Conservation (phyloP, 1,140 invertebrate genomes). For the Pseudomyrmex dendroicus region DNA sequence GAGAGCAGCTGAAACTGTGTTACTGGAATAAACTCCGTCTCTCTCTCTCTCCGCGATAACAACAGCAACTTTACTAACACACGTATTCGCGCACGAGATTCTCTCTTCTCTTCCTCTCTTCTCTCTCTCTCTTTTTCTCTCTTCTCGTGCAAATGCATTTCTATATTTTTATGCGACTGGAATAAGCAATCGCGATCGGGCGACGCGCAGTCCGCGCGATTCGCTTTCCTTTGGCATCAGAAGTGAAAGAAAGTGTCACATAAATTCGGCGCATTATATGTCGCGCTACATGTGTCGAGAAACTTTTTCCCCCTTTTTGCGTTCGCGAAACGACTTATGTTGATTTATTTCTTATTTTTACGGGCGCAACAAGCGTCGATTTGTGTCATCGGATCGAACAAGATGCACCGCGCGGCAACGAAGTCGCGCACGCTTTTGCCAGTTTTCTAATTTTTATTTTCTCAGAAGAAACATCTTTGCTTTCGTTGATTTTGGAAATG, state of each 20-base stretch:
- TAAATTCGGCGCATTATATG: constrained; percentile 74
- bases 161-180: constrained; percentile 16
- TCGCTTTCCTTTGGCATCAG: constrained; percentile 76
- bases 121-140: too few relatives aligned
- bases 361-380: constrained; percentile 66
- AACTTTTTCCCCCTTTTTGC: constrained; percentile 44
- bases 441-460: neutral
- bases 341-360: constrained; percentile 26
- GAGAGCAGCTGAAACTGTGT: constrained; percentile 78
- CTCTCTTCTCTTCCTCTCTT: too few relatives aligned
- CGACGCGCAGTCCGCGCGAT: constrained; percentile 20
- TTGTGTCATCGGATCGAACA: neutral
- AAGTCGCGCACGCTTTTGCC: neutral
- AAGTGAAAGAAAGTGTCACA: constrained; percentile 76
- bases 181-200: neutral
- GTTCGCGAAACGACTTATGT: constrained; percentile 5
- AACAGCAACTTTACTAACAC: constrained; percentile 56
- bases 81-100: neutral
- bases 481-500: neutral
- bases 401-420: too few relatives aligned
- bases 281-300: constrained; percentile 21
- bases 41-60: constrained; percentile 36
- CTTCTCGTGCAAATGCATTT: neutral
- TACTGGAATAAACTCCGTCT: constrained; percentile 78
- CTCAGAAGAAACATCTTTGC: neutral